A percentile compares a stretch with the other conserved stretches of the same genome.
phyloP scores from a whole-genome alignment of 2,113 vertebrate genomes.

The Mastomys natalensis region DNA sequence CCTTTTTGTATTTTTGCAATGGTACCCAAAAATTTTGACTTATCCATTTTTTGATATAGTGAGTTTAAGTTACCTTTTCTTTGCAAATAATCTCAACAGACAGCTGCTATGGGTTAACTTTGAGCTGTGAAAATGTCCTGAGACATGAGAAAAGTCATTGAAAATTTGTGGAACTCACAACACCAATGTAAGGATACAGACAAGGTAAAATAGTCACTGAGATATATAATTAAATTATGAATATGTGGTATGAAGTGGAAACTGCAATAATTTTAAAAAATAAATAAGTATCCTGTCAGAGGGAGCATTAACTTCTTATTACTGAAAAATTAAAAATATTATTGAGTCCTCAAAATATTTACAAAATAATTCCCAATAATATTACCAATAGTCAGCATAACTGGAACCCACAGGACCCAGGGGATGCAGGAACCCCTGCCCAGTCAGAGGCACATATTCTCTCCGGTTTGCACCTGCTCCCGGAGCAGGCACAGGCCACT shows the following conservation, averaged over 20 bases:
- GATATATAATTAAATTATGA: background rate
- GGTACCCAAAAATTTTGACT: background rate
- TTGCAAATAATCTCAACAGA: background rate
- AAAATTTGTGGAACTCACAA: background rate
- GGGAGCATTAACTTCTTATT: slow-evolving; percentile 1
- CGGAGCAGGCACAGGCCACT: too few species aligned
- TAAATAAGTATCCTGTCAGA: background rate
- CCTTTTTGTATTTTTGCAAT: background rate
- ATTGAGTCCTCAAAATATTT: background rate
- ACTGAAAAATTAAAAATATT: background rate
- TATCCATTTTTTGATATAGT: background rate
- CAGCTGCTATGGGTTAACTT: background rate
- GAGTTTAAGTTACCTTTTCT: background rate
- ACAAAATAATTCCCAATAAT: background rate
- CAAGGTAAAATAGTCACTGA: background rate
- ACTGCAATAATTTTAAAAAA: background rate
- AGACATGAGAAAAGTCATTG: background rate
- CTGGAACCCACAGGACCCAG: too few species aligned
- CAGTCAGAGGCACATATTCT: too few species aligned
- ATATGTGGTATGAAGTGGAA: background rate
- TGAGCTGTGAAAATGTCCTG: background rate
- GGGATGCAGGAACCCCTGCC: too few species aligned
- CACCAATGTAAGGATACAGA: background rate
- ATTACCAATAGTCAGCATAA: background rate
- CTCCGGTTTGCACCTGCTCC: too few species aligned